Evolutionary conservation across 2,797 vertebrate genomes (phyloP).

Genomic region (Tinamus major): DNA sequence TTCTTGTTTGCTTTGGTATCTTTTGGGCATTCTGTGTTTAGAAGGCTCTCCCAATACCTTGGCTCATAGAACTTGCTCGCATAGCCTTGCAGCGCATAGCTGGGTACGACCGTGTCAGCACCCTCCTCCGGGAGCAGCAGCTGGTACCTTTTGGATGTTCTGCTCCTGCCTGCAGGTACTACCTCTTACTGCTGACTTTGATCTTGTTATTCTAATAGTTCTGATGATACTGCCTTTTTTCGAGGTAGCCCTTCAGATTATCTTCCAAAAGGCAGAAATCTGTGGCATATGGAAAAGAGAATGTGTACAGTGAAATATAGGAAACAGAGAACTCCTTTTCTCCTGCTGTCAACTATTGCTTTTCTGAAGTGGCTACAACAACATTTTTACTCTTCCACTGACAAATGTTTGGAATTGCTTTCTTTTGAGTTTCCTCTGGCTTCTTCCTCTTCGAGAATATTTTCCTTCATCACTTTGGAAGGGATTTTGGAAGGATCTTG

Average conservation of each 20-base stretch:
- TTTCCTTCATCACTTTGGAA: neutral
- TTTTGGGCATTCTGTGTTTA: neutral
- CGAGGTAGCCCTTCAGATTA: neutral
- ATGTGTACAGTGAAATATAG: neutral
- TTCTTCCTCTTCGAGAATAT: neutral
- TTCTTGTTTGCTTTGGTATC: neutral
- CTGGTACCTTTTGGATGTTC: neutral
- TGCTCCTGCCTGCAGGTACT: neutral
- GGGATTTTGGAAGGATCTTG: neutral
- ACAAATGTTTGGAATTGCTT: neutral
- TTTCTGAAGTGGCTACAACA: neutral
- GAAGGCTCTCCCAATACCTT: neutral
- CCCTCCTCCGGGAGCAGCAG: neutral
- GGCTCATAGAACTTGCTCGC: neutral
- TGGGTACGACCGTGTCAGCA: neutral
- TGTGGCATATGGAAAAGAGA: neutral
- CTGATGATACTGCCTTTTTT: neutral
- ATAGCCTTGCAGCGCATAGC: neutral
- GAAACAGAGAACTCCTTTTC: neutral
- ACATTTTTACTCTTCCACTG: neutral
- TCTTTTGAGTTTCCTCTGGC: neutral
- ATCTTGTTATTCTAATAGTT: neutral
- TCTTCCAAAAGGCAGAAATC: neutral
- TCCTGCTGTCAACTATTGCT: neutral
- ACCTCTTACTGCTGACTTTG: neutral